Base-by-base conservation (phyloP, 2,888 invertebrate species). In the Hirtodrosophila duncani region DNA sequence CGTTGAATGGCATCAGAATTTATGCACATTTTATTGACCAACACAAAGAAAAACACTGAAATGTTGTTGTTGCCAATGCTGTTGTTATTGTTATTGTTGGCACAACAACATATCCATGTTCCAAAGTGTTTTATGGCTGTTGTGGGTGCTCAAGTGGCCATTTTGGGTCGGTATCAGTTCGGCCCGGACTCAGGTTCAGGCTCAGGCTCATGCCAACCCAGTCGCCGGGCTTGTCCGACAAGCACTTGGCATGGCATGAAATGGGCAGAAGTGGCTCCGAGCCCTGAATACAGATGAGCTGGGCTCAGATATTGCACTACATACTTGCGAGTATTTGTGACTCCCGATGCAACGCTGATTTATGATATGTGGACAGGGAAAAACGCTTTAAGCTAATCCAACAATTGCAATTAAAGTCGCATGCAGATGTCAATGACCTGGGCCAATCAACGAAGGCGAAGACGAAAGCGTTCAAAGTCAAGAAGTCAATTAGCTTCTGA, bases 21-120 rank as follows among this genome's bases (percentile, higher is more conserved):
- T 80, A 80, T 80, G 79, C 71, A 63, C 60, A 74, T 80, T 82
- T 80, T 70, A 81, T 80, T 74, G 81, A 81, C 62, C 70, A 80
- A 63, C 60, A 57, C 58, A 55, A 63, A 45, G 58, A 63, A 64
- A 67, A 67, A 67, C 55, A 41, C 34, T 52, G 46, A 36, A 29
- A 46, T 51, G 55, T 34, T 34, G 13, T n/a, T 36, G 18, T 16
- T 26, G 39, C 27, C 44, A 48, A 24, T 52, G 44, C 46, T 43
- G 67, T 41, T 57, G 64, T 42, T 50, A 51, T 18, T 42, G 48
- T 20, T 51, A 48, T 56, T 60, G 75, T 60, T 75, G 80, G 65
- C 60, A 59, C 67, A 75, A 70, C 79, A 74, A 59, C 75, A 67
- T 75, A 80, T n/a, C n/a, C n/a, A n/a, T n/a, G n/a, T 66, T 69